Evolutionary conservation across 2,113 vertebrate species (phyloP), one percentile per base, ranked within the genome.

Genomic region (Eurystomus gularis): DNA sequence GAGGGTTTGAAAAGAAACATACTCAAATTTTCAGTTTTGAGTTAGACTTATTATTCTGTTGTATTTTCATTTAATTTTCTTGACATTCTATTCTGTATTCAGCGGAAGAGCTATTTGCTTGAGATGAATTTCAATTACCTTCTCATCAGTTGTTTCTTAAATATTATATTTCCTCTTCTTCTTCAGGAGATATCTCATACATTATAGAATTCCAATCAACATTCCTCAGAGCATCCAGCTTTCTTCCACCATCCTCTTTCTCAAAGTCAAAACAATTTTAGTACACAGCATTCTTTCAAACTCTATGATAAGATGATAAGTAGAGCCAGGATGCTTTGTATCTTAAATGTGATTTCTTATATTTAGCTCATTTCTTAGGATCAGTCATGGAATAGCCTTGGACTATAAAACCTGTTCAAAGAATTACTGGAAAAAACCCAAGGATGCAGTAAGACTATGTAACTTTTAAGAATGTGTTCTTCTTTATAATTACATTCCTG

Each of bases 141-240:
- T 77, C 78, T 97, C 89, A 92, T 96, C 89, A 95, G 89, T 94
- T 96, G 69, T 97, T 96, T 96, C 61, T 94, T 96, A 97, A 98
- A 96, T 97, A 97, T 91, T 97, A 87, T 96, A 87, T 96, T 96
- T 94, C 83, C 78, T 94, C 51, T 75, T 96, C 77, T 89, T 92
- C 62, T 94, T 94, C 90, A 84, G 68, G 85, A 94, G 78, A 92
- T 97, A 94, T 97, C 88, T 98, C 88, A 94, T 95, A 94, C 84
- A 85, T 97, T 95, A 96, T 82, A 97, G 94, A 97, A 98, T 97
- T 97, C 96, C 96, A 97, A 96, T 97, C 97, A 97, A 51, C 84
- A 94, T 94, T 98, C 94, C 70, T 93, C 82, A 93, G 93, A 96
- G 94, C 86, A 93, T 46, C 90, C 88, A 88, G 66, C 61, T 94